Base-by-base conservation (phyloP, 2,113 vertebrate genomes). In the Hypomesus transpacificus region DNA sequence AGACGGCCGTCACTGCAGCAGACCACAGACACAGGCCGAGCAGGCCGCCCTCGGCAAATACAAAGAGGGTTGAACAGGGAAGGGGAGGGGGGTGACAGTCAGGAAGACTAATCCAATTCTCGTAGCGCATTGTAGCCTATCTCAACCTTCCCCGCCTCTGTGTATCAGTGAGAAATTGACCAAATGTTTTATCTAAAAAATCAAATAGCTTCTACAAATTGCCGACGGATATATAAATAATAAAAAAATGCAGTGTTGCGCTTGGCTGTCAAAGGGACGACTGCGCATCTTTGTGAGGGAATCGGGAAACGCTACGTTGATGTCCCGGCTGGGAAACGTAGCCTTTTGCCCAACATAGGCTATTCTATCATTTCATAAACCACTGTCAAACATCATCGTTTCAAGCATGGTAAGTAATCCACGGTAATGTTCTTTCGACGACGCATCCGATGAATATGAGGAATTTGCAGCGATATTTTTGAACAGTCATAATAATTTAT, bases 241-340 rank as follows among this genome's bases (percentile, higher is more conserved):
- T 88, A 78, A 81, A 87, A 69, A 82, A 83, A 86, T 85, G 83
- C 87, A 84, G 71, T 80, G 85, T 84, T 84, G 82, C 85, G 75
- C 70, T 17, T 64, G 68, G 69, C 71, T 69, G 82, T 76, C 71
- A 69, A 61, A 70, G 65, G 69, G 61, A 57, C 80, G 85, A 87
- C 87, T 91, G 91, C 91, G 91, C 91, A 90, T 89, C 90, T 74
- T 80, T 78, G 88, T 79, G 87, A 85, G 83, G 82, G 85, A 87
- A 84, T 79, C 83, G 89, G 85, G 82, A 91, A 86, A 84, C 69
- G 85, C 89, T 85, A 85, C 87, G 90, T 85, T 87, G 88, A 83
- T 84, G 86, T 90, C 88, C 86, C 88, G 84, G 80, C 80, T 85
- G 86, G 87, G 86, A 84, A 86, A 85, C 84, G 83, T 75, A 86